phyloP scores from a whole-genome alignment of 2,113 vertebrate species.

The Petrocephalus microphthalmus region DNA sequence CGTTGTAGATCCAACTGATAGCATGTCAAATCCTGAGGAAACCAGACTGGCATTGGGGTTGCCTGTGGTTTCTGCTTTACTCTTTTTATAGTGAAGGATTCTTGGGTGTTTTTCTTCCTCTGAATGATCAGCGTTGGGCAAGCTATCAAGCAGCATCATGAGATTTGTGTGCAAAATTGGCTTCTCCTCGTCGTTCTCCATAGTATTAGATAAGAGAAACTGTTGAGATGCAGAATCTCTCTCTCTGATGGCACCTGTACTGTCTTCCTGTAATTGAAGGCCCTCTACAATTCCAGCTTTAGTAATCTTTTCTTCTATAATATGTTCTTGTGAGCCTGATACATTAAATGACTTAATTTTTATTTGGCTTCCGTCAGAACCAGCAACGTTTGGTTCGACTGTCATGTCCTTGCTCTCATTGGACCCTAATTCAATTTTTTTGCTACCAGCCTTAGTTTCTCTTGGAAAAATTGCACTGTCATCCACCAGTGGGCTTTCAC shows the following conservation, averaged over 20 bases:
- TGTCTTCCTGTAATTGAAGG: background rate
- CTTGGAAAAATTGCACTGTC: constrained; percentile 44
- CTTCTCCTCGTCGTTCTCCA: constrained; percentile 49
- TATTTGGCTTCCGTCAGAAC: constrained; percentile 29
- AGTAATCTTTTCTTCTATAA: constrained; percentile 34
- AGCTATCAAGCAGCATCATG: constrained; percentile 26
- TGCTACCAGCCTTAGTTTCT: constrained; percentile 38
- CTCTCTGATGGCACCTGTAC: constrained; percentile 3
- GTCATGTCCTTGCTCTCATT: constrained; percentile 35
- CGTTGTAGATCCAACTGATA: constrained; percentile 21
- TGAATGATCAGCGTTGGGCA: accelerated
- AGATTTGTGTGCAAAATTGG: constrained; percentile 36
- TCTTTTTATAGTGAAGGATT: constrained; percentile 24
- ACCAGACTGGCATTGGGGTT: constrained; percentile 11
- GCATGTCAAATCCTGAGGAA: constrained; percentile 26
- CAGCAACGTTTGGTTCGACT: constrained; percentile 29
- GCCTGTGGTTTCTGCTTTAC: constrained; percentile 13
- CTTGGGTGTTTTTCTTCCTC: constrained; percentile 32
- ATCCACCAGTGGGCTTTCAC: constrained; percentile 34
- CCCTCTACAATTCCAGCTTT: constrained; percentile 22
- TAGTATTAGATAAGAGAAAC: constrained; percentile 48
- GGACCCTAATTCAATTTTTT: constrained; percentile 22
- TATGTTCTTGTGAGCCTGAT: constrained; percentile 34
- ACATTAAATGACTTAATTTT: constrained; percentile 33
- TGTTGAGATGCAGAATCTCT: constrained; percentile 45